phyloP scores from a whole-genome alignment of 2,888 invertebrate species.

The Hermodice carunculata region DNA sequence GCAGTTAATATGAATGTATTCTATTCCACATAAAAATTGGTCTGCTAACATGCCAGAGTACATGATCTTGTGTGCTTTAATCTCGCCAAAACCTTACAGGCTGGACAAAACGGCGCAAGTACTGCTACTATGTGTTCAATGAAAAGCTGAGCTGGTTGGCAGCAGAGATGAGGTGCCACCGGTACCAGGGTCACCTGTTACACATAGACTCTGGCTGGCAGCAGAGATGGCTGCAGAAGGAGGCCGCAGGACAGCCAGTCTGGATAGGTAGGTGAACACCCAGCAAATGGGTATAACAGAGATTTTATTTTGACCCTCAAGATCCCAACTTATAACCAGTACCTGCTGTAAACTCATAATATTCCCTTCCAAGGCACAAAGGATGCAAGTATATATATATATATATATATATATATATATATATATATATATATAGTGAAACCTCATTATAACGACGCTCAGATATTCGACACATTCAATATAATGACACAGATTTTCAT shows the following conservation, averaged over 20 bases:
- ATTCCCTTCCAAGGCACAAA: too few species aligned
- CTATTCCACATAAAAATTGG: too few species aligned
- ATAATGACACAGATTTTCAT: too few species aligned
- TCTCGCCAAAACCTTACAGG: too few species aligned
- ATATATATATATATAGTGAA: background rate
- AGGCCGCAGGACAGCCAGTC: constrained; percentile 54
- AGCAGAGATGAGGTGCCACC: constrained; percentile 56
- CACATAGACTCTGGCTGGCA: constrained; percentile 57
- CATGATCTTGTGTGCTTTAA: too few species aligned
- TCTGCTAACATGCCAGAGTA: too few species aligned
- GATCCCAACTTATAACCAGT: background rate
- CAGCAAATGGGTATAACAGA: background rate
- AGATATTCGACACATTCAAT: too few species aligned
- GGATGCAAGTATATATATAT: background rate
- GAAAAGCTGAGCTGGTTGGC: constrained; percentile 61
- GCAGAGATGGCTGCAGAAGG: constrained; percentile 53
- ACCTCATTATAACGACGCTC: too few species aligned
- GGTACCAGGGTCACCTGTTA: constrained; percentile 54
- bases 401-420: background rate
- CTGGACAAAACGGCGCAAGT: constrained; percentile 56
- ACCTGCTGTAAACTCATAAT: too few species aligned
- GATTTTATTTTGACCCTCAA: background rate
- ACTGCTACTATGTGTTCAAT: constrained; percentile 60
- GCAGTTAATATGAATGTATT: too few species aligned
- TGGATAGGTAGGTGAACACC: constrained; percentile 67